phyloP scores from a whole-genome alignment of 2,797 vertebrate genomes.

The Cyclopterus lumpus region DNA sequence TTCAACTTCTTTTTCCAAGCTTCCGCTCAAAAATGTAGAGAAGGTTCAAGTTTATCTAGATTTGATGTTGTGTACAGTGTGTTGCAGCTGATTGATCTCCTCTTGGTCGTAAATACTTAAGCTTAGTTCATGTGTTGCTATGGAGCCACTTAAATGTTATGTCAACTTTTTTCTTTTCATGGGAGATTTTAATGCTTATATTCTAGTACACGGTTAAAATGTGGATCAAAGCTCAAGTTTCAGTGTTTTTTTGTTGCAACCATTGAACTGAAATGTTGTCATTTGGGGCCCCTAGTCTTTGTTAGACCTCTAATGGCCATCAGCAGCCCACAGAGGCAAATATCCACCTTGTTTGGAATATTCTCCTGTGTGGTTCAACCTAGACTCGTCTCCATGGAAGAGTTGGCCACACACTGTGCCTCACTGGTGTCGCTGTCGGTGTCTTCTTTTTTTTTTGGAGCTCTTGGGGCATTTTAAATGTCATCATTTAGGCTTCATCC shows the following conservation, averaged over 20 bases:
- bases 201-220: conserved; percentile 11
- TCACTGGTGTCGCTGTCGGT: conserved; percentile 26
- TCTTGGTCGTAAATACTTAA: conserved; percentile 36
- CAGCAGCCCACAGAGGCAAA: conserved; percentile 47
- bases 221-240: conserved; percentile 34
- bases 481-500: conserved; percentile 66
- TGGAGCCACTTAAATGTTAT: conserved; percentile 27
- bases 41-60: conserved; percentile 51
- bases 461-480: conserved; percentile 60
- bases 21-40: conserved; percentile 48
- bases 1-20: conserved; percentile 65
- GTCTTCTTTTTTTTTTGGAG: conserved; percentile 38
- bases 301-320: conserved; percentile 55
- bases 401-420: conserved; percentile 44
- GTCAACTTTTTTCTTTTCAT: conserved; percentile 20
- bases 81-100: conserved; percentile 33
- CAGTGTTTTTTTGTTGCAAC: conserved; percentile 6
- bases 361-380: conserved; percentile 52
- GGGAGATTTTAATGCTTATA: conserved; percentile 35
- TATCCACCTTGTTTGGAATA: conserved; percentile 58
- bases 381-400: conserved; percentile 33
- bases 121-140: conserved; percentile 13
- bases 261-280: conserved; percentile 28
- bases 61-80: conserved; percentile 38
- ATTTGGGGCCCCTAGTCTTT: conserved; percentile 28